phyloP scores from a whole-genome alignment of 2,113 vertebrate genomes.

The Propithecus coquereli region DNA sequence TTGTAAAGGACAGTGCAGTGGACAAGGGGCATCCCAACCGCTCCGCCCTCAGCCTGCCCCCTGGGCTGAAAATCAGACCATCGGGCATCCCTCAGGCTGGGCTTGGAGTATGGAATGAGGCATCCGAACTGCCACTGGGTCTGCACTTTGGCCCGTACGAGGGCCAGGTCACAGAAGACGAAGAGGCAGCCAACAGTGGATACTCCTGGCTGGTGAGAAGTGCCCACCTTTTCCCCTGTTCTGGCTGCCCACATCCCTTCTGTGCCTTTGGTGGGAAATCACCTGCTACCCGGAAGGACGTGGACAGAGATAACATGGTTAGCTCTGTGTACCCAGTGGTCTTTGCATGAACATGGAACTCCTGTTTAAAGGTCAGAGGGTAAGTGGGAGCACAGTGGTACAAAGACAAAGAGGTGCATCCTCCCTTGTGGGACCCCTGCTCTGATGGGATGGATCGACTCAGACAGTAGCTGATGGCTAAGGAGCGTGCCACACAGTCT shows the following conservation, averaged over 20 bases:
- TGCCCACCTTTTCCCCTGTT: not conserved
- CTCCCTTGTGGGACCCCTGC: not conserved
- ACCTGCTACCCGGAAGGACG: not conserved
- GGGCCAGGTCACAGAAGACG: slow-evolving; percentile 81
- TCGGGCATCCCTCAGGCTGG: slow-evolving; percentile 85
- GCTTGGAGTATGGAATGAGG: slow-evolving; percentile 88
- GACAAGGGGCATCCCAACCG: slow-evolving; percentile 77
- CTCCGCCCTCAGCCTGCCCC: slow-evolving; percentile 85
- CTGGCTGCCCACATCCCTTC: not conserved
- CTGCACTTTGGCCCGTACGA: slow-evolving; percentile 89
- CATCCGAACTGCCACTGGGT: slow-evolving; percentile 78
- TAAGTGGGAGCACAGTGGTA: not conserved
- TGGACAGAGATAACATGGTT: too few species aligned
- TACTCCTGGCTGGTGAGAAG: slow-evolving; percentile 89
- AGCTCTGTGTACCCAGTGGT: not conserved
- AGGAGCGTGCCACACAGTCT: not conserved
- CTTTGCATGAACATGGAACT: not conserved
- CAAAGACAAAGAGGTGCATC: not conserved
- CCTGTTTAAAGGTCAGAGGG: not conserved
- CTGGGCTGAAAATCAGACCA: slow-evolving; percentile 82
- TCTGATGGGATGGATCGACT: not conserved
- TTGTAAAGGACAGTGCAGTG: slow-evolving; percentile 82
- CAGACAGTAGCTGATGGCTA: rapidly evolving
- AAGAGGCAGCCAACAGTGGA: slow-evolving; percentile 81
- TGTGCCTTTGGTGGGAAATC: not conserved